phyloP scores from a whole-genome alignment of 92 coral and sea anemone species.

The Actinernus sp. region DNA sequence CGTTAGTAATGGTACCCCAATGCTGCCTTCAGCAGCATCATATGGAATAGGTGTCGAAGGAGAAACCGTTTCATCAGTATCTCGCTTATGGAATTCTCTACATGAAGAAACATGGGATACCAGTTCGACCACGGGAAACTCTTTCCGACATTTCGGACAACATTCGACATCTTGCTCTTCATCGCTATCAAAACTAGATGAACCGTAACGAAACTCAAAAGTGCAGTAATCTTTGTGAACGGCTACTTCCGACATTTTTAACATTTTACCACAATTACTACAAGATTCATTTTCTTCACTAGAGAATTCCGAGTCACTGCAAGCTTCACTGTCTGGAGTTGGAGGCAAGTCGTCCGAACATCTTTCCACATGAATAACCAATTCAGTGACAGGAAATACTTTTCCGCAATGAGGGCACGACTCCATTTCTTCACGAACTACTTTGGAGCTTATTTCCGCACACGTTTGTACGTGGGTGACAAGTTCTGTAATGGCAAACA shows the following conservation, averaged over 20 bases:
- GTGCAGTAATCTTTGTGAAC: neutral
- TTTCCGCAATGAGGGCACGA: neutral
- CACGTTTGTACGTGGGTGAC: constrained; percentile 44
- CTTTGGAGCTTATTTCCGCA: neutral
- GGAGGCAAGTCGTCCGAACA: constrained; percentile 11
- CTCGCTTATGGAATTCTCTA: neutral
- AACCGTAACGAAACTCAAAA: neutral
- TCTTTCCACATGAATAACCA: constrained; percentile 15
- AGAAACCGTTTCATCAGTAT: neutral
- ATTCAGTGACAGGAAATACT: constrained; percentile 23
- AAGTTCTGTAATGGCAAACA: constrained; percentile 43
- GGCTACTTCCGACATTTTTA: neutral
- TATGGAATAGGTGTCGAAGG: no score
- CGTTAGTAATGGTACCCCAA: neutral
- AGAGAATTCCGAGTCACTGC: no score
- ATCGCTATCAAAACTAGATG: neutral
- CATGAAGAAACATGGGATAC: constrained; percentile 39
- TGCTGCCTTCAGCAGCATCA: no score
- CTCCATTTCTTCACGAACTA: neutral
- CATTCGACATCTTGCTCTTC: constrained; percentile 9
- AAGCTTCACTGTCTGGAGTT: neutral
- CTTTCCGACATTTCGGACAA: constrained; percentile 39
- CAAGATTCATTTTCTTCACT: no score
- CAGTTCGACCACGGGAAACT: constrained; percentile 23
- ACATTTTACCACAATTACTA: neutral